Conservation (phyloP, 2,888 invertebrate genomes). For the Eretmocerus hayati region DNA sequence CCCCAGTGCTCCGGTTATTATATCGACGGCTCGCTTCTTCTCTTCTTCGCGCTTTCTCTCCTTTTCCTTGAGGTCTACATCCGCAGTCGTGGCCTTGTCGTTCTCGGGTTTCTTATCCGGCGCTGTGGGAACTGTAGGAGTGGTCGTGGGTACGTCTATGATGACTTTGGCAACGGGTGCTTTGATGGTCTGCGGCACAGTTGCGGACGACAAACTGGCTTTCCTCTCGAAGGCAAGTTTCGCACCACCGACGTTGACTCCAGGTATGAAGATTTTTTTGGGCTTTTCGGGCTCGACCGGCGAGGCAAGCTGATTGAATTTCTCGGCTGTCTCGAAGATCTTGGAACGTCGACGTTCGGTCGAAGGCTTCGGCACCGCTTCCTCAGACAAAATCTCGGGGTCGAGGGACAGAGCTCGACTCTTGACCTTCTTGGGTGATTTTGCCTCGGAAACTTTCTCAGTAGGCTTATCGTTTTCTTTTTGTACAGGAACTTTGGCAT, state of each 20-base stretch:
- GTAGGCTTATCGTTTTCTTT: constrained; percentile 11
- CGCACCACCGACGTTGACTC: constrained; percentile 77
- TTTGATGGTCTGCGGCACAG: constrained; percentile 14
- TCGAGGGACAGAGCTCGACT: constrained; percentile 32
- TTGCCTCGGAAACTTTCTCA: constrained; percentile 13
- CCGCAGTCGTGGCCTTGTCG: constrained; percentile 8
- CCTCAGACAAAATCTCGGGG: constrained; percentile 26
- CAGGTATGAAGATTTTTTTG: constrained; percentile 74
- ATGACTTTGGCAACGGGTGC: constrained; percentile 37
- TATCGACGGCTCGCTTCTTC: constrained; percentile 40
- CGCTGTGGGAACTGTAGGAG: no score
- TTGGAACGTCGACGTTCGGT: constrained; percentile 58
- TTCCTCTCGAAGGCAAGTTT: constrained; percentile 80
- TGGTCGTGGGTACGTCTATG: constrained; percentile 31
- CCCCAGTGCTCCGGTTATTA: constrained; percentile 40
- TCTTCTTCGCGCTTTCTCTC: constrained; percentile 33
- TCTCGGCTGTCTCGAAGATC: constrained; percentile 64
- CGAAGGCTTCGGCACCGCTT: constrained; percentile 46
- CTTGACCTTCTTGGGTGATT: constrained; percentile 6
- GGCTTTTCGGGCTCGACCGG: constrained; percentile 53
- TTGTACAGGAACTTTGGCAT: constrained; percentile 20
- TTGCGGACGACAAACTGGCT: constrained; percentile 54
- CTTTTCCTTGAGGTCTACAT: constrained; percentile 23
- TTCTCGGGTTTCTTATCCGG: constrained; percentile 41
- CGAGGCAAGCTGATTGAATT: constrained; percentile 53